Conservation (phyloP, 2,113 vertebrate genomes). For the Nematolebias whitei region DNA sequence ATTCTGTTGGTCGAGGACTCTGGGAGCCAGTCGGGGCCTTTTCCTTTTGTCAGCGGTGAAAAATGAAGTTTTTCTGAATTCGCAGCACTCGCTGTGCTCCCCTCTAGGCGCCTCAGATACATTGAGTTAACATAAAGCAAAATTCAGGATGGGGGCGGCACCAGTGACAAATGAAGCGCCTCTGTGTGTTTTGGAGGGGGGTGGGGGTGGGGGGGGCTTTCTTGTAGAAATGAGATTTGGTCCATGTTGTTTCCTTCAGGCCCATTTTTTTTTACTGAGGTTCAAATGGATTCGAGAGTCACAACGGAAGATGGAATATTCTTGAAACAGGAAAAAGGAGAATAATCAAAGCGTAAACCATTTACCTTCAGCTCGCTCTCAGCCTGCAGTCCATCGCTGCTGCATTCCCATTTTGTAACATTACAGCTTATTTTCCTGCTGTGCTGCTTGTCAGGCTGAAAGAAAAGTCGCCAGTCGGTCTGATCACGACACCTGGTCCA, state of each 20-base stretch:
- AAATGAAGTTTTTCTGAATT: constrained; percentile 69
- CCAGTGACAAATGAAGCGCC: constrained; percentile 72
- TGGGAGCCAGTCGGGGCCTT: constrained; percentile 52
- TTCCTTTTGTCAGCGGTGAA: constrained; percentile 71
- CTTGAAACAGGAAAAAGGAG: constrained; percentile 22
- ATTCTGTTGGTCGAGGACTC: constrained; percentile 54
- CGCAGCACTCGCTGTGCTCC: constrained; percentile 56
- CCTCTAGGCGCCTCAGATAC: constrained; percentile 65
- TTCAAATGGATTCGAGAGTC: constrained; percentile 43
- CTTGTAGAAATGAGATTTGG: constrained; percentile 64
- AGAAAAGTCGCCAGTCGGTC: constrained; percentile 41
- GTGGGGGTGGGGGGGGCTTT: constrained; percentile 30
- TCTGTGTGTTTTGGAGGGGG: constrained; percentile 61
- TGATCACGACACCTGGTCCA: constrained; percentile 45
- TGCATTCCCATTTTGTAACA: constrained; percentile 54
- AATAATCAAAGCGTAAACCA: constrained; percentile 57
- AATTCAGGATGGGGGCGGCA: constrained; percentile 56
- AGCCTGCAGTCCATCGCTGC: constrained; percentile 35
- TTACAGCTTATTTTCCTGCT: constrained; percentile 58
- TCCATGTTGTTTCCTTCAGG: constrained; percentile 54
- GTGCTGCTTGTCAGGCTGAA: constrained; percentile 27
- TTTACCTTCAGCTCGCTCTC: constrained; percentile 47
- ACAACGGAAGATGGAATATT: constrained; percentile 57
- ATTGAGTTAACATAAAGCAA: constrained; percentile 77
- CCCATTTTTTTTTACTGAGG: constrained; percentile 38